Conservation (phyloP, 2,113 vertebrate species). For the Sander vitreus region DNA sequence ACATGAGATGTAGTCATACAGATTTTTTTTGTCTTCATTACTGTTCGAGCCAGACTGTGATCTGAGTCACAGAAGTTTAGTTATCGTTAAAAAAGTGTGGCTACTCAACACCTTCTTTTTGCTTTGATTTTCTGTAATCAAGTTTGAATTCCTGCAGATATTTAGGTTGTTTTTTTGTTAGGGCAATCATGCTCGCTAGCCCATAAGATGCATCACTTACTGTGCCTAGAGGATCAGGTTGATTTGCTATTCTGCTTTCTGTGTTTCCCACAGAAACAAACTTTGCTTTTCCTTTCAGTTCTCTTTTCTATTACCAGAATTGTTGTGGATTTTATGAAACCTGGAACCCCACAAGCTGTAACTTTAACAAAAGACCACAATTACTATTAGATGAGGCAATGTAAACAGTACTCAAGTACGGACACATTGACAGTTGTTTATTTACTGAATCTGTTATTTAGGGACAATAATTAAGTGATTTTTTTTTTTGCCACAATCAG, state of each 20-base stretch:
- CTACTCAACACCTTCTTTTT: not conserved
- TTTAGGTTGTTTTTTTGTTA: not conserved
- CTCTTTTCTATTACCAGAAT: not conserved
- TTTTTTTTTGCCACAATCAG: not conserved
- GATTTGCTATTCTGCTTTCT: not conserved
- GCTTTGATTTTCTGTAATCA: not conserved
- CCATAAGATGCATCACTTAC: not conserved
- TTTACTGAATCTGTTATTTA: not conserved
- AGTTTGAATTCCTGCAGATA: not conserved
- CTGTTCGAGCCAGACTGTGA: no score
- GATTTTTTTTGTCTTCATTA: not conserved
- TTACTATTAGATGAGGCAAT: not conserved
- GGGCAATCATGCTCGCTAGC: not conserved
- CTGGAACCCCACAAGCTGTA: not conserved
- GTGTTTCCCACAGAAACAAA: no score
- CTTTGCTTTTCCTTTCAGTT: no score
- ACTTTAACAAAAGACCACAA: not conserved
- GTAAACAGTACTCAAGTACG: not conserved
- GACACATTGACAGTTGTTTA: not conserved
- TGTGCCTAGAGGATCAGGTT: not conserved
- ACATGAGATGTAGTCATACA: not conserved
- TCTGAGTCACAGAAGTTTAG: not conserved
- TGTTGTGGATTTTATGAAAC: not conserved
- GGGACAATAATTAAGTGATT: not conserved
- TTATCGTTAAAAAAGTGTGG: not conserved